Evolutionary conservation across 2,888 invertebrate species (phyloP).

Genomic region (Eilema depressum): DNA sequence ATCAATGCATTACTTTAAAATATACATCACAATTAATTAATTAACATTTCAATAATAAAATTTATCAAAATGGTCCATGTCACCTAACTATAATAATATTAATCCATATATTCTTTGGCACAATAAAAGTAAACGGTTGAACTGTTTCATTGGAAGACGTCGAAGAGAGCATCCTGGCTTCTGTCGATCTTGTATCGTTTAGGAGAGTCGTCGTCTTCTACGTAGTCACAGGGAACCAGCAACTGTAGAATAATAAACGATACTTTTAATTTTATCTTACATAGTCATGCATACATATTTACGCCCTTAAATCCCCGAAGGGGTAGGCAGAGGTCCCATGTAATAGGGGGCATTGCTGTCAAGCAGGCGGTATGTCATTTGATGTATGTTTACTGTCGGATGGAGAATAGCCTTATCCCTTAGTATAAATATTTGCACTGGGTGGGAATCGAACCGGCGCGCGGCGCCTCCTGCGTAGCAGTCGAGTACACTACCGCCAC

Average conservation of each 20-base stretch:
- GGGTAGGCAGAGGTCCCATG: too few relatives aligned
- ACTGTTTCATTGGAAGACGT: constrained; percentile 68
- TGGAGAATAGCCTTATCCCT: too few relatives aligned
- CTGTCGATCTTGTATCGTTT: constrained; percentile 70
- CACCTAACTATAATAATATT: constrained; percentile 39
- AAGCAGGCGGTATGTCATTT: too few relatives aligned
- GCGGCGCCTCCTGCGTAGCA: too few relatives aligned
- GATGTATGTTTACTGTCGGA: too few relatives aligned
- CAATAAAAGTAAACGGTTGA: constrained; percentile 31
- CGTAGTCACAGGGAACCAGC: constrained; percentile 72
- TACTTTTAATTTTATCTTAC: neutral
- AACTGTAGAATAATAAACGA: constrained; percentile 60
- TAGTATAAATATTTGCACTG: too few relatives aligned
- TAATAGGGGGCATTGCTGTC: too few relatives aligned
- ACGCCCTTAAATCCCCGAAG: too few relatives aligned
- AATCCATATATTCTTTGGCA: constrained; percentile 50
- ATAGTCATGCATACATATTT: too few relatives aligned
- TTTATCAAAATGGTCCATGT: constrained; percentile 53
- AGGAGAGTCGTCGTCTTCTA: constrained; percentile 68
- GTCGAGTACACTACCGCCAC: too few relatives aligned
- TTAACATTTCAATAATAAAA: constrained; percentile 40
- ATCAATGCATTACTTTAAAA: constrained; percentile 60
- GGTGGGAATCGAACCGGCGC: too few relatives aligned
- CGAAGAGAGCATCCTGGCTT: constrained; percentile 68
- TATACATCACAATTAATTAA: constrained; percentile 24